phyloP scores from a whole-genome alignment of 2,888 invertebrate genomes.

The Nomada ferruginata region DNA sequence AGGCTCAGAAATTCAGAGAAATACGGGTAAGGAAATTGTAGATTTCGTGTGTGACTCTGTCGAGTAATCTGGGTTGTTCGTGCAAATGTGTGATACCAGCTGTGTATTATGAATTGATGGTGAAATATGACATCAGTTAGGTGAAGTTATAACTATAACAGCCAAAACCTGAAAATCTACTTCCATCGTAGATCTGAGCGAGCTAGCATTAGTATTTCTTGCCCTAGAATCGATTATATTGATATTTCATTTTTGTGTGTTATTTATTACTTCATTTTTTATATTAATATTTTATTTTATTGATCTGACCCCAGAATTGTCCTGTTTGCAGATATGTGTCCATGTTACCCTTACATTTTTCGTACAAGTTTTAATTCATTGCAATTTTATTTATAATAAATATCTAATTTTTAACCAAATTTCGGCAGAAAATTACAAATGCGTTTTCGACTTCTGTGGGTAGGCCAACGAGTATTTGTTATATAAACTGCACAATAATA shows the following conservation, averaged over 20 bases:
- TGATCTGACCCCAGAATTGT: no score
- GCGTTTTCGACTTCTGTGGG: no score
- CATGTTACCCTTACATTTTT: no score
- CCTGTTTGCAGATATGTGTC: no score
- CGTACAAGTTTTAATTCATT: no score
- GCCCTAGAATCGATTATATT: background rate
- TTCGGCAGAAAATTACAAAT: no score
- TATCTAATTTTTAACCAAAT: no score
- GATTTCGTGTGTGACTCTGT: conserved; percentile 21
- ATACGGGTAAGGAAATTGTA: background rate
- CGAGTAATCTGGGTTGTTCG: conserved; percentile 30
- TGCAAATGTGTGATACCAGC: conserved; percentile 28
- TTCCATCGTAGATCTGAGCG: background rate
- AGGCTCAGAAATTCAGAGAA: background rate
- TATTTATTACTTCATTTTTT: no score
- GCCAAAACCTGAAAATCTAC: conserved; percentile 19
- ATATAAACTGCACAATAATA: background rate
- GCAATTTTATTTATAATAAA: no score
- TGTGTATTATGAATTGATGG: conserved; percentile 28
- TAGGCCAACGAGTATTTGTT: background rate
- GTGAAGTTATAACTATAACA: conserved; percentile 22
- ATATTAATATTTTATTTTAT: no score
- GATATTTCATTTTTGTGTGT: background rate
- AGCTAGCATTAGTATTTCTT: background rate
- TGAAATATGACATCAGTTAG: conserved; percentile 31